Evolutionary conservation across 2,888 invertebrate genomes (phyloP), one percentile per base, ranked within the genome.

Genomic region (Dolomedes plantarius): DNA sequence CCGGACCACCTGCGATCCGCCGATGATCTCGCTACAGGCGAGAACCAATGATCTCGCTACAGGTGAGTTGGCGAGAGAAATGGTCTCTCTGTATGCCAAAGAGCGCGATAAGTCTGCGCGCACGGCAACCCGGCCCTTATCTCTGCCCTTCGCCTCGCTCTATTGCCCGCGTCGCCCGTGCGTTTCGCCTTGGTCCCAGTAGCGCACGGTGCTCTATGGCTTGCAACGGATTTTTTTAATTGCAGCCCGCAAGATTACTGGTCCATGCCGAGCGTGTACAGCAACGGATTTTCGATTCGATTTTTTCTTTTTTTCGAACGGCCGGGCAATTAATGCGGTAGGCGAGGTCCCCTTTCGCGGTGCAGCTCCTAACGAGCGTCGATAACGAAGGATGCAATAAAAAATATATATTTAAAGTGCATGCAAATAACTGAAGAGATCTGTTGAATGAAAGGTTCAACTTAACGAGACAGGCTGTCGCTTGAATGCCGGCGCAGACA

Each of bases 151-250:
- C 27, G 64, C 50, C 56, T 16, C 74, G 81, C 81, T 82, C 81
- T 82, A 62, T 28, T 82, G 81, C 19, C 9, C 23, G 16, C 36
- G 39, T 23, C 75, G 73, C 36, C 50, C 81, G 81, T 74, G 81
- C 81, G 74, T 81, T 72, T 56, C 77, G 36, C 29, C 32, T n/a
- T 28, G 23, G 16, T 28, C 0, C 31, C 67, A 46, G 71, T 83
- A 83, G 72, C 65, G 76, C 83, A 83, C 83, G 65, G 83, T 83
- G 83, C 83, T 39, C 76, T 77, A 83, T 83, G 83, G 50, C 46
- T 65, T 46, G 46, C 75, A 76, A 83, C 71, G 76, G 76, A 76
- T 76, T 83, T 83, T 80, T 80, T 83, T 83, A 76, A 83, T 76
- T 83, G 76, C 76, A 16, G 62, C 76, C 74, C 75, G 62, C 62